Percentiles rank a stretch among this genome's conserved stretches.
Conservation (phyloP, 2,888 invertebrate species). For the Caenorhabditis wallacei region DNA sequence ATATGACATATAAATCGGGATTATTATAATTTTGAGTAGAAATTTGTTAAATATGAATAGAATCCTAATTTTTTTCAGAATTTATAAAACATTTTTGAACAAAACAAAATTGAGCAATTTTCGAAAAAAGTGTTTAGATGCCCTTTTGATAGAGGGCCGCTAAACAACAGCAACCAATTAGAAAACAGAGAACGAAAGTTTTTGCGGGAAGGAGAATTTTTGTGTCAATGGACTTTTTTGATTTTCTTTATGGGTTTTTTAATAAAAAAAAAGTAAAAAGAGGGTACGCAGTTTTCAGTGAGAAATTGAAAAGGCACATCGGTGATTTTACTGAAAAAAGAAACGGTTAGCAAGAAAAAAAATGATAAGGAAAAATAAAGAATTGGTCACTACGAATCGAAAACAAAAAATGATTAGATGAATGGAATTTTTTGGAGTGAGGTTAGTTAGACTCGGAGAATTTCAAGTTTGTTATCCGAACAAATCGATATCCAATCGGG, state of each 20-base stretch:
- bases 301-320: slow-evolving; percentile 45
- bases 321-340: slow-evolving; percentile 49
- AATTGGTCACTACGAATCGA: slow-evolving; percentile 59
- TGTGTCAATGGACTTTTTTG: slow-evolving; percentile 2
- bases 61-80: background rate
- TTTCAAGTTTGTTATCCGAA: slow-evolving; percentile 97
- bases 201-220: slow-evolving; percentile 38
- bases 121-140: slow-evolving; percentile 4
- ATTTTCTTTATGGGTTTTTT: slow-evolving; percentile 7
- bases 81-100: slow-evolving; percentile 18
- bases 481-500: slow-evolving; percentile 99
- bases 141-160: no score
- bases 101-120: slow-evolving; percentile 34
- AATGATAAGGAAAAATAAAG: background rate
- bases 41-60: slow-evolving; percentile 7
- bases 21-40: background rate
- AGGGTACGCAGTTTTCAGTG: slow-evolving; percentile 47
- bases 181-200: slow-evolving; percentile 31
- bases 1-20: slow-evolving; percentile 33
- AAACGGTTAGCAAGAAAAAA: background rate
- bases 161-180: slow-evolving; percentile 23
- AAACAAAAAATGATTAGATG: slow-evolving; percentile 45
- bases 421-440: background rate
- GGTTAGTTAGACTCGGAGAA: slow-evolving; percentile 91
- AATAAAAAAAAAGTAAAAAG: background rate